phyloP scores from a whole-genome alignment of 1,140 invertebrate species.

The Drosophila truncata region DNA sequence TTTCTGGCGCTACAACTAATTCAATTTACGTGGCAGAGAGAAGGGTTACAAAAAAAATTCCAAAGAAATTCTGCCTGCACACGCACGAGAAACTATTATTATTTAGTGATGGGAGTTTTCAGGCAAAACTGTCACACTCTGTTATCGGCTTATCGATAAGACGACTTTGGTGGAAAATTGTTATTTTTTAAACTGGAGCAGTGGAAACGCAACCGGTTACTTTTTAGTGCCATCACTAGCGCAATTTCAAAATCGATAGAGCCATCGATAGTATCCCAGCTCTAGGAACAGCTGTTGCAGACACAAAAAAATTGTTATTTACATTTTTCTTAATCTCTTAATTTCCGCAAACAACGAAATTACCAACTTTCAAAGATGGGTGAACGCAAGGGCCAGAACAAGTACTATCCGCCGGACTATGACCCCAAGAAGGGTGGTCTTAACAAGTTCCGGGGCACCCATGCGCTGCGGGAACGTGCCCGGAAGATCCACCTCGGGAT shows the following conservation, averaged over 20 bases:
- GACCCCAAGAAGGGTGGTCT: slow-evolving; percentile 94
- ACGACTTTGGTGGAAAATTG: no score
- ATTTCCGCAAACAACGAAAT: background rate
- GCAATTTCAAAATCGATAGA: no score
- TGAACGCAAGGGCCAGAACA: slow-evolving; percentile 98
- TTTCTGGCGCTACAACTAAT: slow-evolving; percentile 36
- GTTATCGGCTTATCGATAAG: slow-evolving; percentile 6
- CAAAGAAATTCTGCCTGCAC: slow-evolving; percentile 9
- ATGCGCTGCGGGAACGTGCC: slow-evolving; percentile 97
- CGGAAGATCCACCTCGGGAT: slow-evolving; percentile 98
- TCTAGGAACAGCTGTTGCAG: slow-evolving; percentile 17
- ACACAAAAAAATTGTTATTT: slow-evolving; percentile 1
- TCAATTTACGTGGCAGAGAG: slow-evolving; percentile 80
- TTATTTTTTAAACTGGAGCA: background rate
- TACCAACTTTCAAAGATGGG: slow-evolving; percentile 90
- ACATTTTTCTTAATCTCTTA: background rate
- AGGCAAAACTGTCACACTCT: slow-evolving; percentile 3
- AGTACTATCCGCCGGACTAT: slow-evolving; percentile 99
- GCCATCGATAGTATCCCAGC: no score
- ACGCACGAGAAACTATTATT: slow-evolving; percentile 41
- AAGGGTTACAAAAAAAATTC: slow-evolving; percentile 33
- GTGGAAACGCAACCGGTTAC: background rate
- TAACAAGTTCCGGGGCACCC: slow-evolving; percentile 97
- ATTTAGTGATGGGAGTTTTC: slow-evolving; percentile 15
- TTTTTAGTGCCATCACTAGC: background rate